Base-by-base conservation (phyloP, 1,140 invertebrate genomes). In the Drosophila watanabei region DNA sequence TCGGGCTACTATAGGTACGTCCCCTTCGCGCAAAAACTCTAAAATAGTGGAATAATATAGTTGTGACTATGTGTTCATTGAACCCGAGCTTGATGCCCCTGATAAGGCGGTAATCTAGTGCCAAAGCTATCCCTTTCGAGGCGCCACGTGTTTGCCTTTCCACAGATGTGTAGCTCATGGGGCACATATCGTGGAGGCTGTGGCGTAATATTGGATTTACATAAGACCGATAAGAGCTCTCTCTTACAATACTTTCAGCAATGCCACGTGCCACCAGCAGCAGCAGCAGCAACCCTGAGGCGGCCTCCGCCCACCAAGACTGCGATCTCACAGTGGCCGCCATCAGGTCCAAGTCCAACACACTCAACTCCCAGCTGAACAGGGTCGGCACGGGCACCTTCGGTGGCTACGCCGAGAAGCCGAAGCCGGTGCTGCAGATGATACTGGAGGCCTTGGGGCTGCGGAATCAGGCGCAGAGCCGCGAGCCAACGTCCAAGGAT, bases 401-500 rank as follows among this genome's bases (percentile, higher is more conserved):
- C 10, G 39, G 39, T 8, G 59, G 49, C 20, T 69, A 48, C 41
- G 57, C n/a, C 16, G 63, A 82, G 51, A 90, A 90, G 52, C 58
- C 65, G 13, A 86, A 57, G 20, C 54, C 87, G 24, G 72, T 90
- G 46, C 33, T 75, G n/a, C 82, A 90, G 46, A 86, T 90, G 82
- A 75, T 80, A 56, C 63, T 91, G 28, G 87, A 90, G 24, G 73
- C 75, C 33, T 28, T 90, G 54, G 76, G 87, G 0, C 51, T 86
- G 16, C 79, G 82, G 18, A 90, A 90, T 90, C 82, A 62, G 35
- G 18, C 78, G 16, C 61, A 80, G 41, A 80, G 75, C 32, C 62
- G 54, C 10, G 78, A 80, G 35, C 79, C 80, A 28, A 91, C 82
- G 57, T 86, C 87, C 87, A 91, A 86, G 79, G 86, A 90, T 80